These are phyloP conservation scores for Rousettus leschenaultii DNA, from an alignment of 2,113 vertebrate genomes.

Conservation along the genomic window DNA sequence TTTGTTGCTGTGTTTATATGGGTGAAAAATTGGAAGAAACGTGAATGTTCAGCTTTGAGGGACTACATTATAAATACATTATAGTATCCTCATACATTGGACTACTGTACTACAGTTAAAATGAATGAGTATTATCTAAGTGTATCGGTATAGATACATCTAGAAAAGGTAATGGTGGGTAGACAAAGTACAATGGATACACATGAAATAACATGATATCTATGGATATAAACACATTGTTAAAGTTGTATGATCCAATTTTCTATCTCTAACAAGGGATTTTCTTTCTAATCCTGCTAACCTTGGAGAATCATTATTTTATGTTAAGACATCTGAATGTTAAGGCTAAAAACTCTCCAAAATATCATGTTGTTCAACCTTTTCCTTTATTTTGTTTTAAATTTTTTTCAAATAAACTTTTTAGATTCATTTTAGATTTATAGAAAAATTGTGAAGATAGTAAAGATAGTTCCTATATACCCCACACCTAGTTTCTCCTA, in stretches of 20 bases:
- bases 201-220: neutral
- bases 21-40: neutral
- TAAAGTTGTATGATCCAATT: neutral
- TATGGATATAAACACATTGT: neutral
- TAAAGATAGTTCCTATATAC: neutral
- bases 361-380: neutral
- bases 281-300: slow-evolving; percentile 18
- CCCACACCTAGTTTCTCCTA: neutral
- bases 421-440: slow-evolving; percentile 19
- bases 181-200: neutral
- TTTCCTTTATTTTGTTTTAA: neutral
- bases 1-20: neutral
- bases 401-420: neutral
- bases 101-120: neutral
- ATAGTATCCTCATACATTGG: neutral
- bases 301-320: neutral
- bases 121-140: neutral
- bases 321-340: neutral
- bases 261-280: neutral
- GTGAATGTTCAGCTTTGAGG: neutral
- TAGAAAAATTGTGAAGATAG: neutral
- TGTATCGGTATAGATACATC: neutral
- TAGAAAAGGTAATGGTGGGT: neutral
- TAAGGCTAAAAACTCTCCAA: neutral
- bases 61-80: neutral